Conservation (phyloP, 2,888 invertebrate species). For the Lacanobia wlatinum region DNA sequence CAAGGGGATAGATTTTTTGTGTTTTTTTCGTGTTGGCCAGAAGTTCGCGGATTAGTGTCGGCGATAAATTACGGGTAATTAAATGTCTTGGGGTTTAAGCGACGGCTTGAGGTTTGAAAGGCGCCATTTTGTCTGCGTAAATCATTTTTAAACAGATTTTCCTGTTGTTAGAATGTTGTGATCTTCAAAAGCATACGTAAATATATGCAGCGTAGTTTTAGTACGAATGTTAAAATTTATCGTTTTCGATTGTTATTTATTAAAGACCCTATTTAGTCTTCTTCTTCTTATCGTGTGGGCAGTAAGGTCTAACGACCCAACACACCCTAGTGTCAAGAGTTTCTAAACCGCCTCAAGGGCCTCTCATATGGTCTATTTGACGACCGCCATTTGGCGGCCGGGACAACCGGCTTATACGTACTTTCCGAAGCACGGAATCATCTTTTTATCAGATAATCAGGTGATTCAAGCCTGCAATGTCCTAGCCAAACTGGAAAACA, state of each 20-base stretch:
- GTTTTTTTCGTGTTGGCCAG: slow-evolving; percentile 78
- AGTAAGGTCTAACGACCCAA: no score
- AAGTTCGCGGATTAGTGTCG: slow-evolving; percentile 85
- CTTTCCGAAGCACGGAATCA: no score
- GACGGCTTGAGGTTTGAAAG: slow-evolving; percentile 65
- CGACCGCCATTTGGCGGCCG: no score
- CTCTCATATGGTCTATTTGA: no score
- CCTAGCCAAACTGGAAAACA: no score
- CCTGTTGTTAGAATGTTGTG: slow-evolving; percentile 32
- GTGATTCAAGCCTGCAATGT: no score
- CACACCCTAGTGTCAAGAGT: no score
- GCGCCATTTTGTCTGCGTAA: slow-evolving; percentile 67
- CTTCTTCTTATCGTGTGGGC: no score
- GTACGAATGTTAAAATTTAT: not conserved
- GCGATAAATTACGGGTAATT: slow-evolving; percentile 89
- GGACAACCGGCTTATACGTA: no score
- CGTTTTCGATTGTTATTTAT: not conserved
- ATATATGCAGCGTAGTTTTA: not conserved
- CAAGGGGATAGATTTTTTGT: slow-evolving; percentile 87
- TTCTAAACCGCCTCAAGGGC: no score
- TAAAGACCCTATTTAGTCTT: not conserved
- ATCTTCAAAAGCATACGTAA: slow-evolving; percentile 3
- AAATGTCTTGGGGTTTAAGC: slow-evolving; percentile 82
- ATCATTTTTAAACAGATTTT: slow-evolving; percentile 70
- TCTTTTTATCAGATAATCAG: no score